Percentiles rank a stretch among this genome's conserved stretches.
These are phyloP conservation scores for Eledone cirrhosa DNA, from an alignment of 2,888 invertebrate genomes.

Conservation along the genomic window DNA sequence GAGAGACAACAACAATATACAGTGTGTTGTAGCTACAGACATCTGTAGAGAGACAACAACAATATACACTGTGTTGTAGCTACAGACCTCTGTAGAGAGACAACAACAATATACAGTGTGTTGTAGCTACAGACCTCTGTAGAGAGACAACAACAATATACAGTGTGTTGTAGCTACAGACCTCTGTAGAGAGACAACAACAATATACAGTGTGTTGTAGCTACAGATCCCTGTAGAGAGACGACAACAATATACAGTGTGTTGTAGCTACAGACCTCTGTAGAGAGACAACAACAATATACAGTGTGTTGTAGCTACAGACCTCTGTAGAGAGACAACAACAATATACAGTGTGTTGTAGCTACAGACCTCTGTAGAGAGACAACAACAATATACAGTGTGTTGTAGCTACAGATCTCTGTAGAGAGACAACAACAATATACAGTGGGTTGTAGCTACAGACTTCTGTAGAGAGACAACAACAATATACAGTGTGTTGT, in stretches of 20 bases:
- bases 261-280: slow-evolving; percentile 54
- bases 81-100: slow-evolving; percentile 48
- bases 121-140: slow-evolving; percentile 52
- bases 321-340: slow-evolving; percentile 41
- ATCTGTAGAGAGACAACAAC: slow-evolving; percentile 40
- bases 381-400: too few species aligned
- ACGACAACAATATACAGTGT: too few species aligned
- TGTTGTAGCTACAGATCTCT: slow-evolving; percentile 54
- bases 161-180: too few species aligned
- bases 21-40: too few species aligned
- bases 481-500: too few species aligned
- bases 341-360: too few species aligned
- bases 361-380: slow-evolving; percentile 49
- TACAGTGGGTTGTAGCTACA: too few species aligned
- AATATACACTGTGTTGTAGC: too few species aligned
- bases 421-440: slow-evolving; percentile 32
- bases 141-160: slow-evolving; percentile 30
- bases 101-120: too few species aligned
- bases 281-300: slow-evolving; percentile 29
- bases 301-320: too few species aligned
- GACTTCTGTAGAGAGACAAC: slow-evolving; percentile 42
- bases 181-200: slow-evolving; percentile 42
- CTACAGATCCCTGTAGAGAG: slow-evolving; percentile 48
- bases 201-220: too few species aligned
- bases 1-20: slow-evolving; percentile 24